phyloP scores from a whole-genome alignment of 2,888 invertebrate species.

The Cotesia congregata region DNA sequence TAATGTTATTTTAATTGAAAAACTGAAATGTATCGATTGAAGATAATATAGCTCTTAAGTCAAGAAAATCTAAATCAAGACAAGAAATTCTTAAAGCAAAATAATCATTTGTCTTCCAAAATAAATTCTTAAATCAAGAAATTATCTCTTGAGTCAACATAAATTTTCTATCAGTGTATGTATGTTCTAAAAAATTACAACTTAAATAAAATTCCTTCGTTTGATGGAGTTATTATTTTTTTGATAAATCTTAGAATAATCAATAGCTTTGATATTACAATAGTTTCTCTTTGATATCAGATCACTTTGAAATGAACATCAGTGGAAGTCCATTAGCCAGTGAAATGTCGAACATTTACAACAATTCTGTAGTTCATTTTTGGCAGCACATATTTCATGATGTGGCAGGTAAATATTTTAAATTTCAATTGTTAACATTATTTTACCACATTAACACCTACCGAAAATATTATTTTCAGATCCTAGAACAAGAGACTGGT shows the following conservation, averaged over 20 bases:
- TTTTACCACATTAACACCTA: not conserved
- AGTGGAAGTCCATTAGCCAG: conserved; percentile 52
- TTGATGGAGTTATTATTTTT: too few species aligned
- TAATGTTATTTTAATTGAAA: too few species aligned
- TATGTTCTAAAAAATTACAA: too few species aligned
- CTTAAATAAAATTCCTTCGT: too few species aligned
- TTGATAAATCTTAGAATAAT: not conserved
- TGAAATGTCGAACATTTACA: conserved; percentile 71
- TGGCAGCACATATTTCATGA: conserved; percentile 78
- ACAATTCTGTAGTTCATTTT: conserved; percentile 76
- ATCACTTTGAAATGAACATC: conserved; percentile 60
- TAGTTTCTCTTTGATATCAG: conserved; percentile 51
- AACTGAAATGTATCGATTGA: too few species aligned
- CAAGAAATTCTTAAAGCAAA: too few species aligned
- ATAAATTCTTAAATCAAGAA: too few species aligned
- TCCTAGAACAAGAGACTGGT: conserved; percentile 81
- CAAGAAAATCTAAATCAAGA: too few species aligned
- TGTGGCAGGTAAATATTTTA: conserved; percentile 74
- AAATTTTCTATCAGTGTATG: too few species aligned
- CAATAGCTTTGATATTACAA: not conserved
- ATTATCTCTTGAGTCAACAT: too few species aligned
- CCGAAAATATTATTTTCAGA: conserved; percentile 68
- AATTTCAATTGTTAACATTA: not conserved
- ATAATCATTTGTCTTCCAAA: too few species aligned
- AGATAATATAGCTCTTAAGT: too few species aligned